These are phyloP conservation scores for Capromys pilorides DNA, from an alignment of 2,797 vertebrate genomes.

Conservation along the genomic window DNA sequence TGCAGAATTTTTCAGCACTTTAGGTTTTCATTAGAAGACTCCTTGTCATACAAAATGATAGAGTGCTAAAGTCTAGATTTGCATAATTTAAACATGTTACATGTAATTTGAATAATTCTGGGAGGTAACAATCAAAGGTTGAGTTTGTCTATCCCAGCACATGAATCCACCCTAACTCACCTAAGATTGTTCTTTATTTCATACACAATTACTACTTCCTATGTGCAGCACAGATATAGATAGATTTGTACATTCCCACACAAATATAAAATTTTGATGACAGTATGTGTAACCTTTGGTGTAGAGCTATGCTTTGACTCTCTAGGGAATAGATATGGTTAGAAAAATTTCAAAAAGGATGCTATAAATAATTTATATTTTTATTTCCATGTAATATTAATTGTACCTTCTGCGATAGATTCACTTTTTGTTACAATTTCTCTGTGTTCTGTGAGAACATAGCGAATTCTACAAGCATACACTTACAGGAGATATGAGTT, in stretches of 20 bases:
- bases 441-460: not conserved
- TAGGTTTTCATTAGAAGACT: not conserved
- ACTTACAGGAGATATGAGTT: not conserved
- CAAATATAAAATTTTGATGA: not conserved
- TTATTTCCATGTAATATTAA: not conserved
- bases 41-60: not conserved
- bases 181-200: not conserved
- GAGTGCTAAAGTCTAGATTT: conserved; percentile 8
- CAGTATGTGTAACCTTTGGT: not conserved
- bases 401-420: not conserved
- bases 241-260: not conserved
- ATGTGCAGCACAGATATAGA: not conserved
- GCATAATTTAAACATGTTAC: not conserved
- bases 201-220: not conserved
- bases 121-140: not conserved
- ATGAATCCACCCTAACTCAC: not conserved
- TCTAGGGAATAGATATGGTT: not conserved
- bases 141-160: not conserved
- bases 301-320: not conserved
- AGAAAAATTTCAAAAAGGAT: not conserved
- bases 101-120: not conserved
- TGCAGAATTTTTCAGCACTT: not conserved
- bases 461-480: not conserved
- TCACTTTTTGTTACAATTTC: not conserved
- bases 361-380: conserved; percentile 22